phyloP scores from a whole-genome alignment of 2,888 invertebrate genomes.

The Tenthredo notha region DNA sequence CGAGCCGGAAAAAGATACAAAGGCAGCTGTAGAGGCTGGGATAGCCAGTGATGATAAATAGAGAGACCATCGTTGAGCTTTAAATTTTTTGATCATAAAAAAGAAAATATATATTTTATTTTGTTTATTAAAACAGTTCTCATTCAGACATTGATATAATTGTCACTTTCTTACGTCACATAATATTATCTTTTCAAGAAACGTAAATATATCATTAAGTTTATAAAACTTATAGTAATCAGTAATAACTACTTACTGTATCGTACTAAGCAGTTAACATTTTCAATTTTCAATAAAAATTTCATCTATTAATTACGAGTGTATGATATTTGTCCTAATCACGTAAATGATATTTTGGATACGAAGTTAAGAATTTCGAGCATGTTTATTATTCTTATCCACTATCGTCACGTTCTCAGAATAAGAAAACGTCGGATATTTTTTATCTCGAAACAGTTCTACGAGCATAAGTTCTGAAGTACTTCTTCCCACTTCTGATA shows the following conservation, averaged over 20 bases:
- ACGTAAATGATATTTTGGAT: neutral
- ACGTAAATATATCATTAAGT: conserved; percentile 13
- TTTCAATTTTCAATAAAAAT: conserved; percentile 14
- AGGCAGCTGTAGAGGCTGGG: neutral
- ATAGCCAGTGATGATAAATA: conserved; percentile 16
- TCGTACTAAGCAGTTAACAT: conserved; percentile 7
- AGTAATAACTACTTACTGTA: neutral
- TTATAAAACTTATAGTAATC: conserved; percentile 1
- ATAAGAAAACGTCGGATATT: too few species aligned
- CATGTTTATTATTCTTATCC: too few species aligned
- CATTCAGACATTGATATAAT: neutral
- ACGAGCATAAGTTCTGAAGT: too few species aligned
- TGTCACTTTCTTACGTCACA: neutral
- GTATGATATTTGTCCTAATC: neutral
- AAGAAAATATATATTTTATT: conserved; percentile 25
- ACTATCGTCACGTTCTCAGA: too few species aligned
- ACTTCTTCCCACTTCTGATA: too few species aligned
- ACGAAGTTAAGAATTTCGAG: neutral
- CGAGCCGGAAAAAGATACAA: neutral
- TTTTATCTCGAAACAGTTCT: too few species aligned
- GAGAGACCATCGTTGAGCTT: neutral
- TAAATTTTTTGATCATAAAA: neutral
- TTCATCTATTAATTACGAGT: neutral
- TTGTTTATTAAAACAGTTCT: neutral
- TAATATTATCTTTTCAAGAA: neutral